These are phyloP conservation scores for Ormyrus labotus DNA, from an alignment of 2,888 invertebrate species.

Conservation along the genomic window DNA sequence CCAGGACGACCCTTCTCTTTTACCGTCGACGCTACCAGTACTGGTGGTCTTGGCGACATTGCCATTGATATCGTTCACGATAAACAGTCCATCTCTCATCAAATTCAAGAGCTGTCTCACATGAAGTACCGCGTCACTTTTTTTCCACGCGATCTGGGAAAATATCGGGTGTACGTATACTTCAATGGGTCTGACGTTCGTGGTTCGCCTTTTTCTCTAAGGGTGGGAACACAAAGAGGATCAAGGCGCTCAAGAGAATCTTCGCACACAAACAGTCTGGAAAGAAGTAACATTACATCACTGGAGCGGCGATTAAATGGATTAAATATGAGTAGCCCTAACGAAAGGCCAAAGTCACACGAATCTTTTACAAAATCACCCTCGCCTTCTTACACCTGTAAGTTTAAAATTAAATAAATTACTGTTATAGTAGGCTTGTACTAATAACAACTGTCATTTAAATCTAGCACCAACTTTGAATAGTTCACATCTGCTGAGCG, in stretches of 20 bases:
- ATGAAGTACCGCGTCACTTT: constrained; percentile 86
- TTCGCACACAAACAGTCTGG: constrained; percentile 61
- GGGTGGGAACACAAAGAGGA: constrained; percentile 86
- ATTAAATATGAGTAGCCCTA: constrained; percentile 58
- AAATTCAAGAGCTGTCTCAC: constrained; percentile 88
- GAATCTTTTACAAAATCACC: constrained; percentile 50
- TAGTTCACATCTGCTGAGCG: constrained; percentile 12
- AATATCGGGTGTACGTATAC: constrained; percentile 91
- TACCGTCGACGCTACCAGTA: constrained; percentile 84
- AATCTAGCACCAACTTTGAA: constrained; percentile 5
- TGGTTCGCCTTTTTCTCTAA: constrained; percentile 91
- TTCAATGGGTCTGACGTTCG: constrained; percentile 91
- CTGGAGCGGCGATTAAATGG: constrained; percentile 71
- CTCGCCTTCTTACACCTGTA: constrained; percentile 64
- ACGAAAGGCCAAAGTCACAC: not conserved
- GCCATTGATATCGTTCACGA: constrained; percentile 94
- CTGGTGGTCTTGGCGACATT: constrained; percentile 91
- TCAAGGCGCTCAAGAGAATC: constrained; percentile 63
- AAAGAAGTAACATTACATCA: constrained; percentile 67
- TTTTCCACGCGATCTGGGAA: constrained; percentile 87
- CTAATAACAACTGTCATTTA: not conserved
- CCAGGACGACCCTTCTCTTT: constrained; percentile 93
- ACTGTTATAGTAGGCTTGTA: not conserved
- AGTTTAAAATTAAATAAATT: constrained; percentile 52
- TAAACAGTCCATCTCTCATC: constrained; percentile 89